phyloP scores from a whole-genome alignment of 2,797 vertebrate genomes.

The Benthosema pterotum region DNA sequence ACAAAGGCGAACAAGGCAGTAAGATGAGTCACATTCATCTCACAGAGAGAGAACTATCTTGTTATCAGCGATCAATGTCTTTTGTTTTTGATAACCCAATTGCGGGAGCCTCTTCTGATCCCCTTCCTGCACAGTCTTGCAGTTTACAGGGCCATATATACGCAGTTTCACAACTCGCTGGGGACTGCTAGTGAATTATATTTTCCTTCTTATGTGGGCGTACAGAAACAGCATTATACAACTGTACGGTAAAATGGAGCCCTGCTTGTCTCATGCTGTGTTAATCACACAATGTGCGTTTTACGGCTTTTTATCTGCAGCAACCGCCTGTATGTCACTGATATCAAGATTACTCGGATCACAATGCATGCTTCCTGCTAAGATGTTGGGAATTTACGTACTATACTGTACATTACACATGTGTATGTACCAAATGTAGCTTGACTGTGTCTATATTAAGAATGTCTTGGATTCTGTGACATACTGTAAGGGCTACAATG shows the following conservation, averaged over 20 bases:
- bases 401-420: not conserved
- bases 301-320: conserved; percentile 15
- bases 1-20: conserved; percentile 10
- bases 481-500: too few relatives aligned
- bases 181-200: conserved; percentile 35
- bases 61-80: conserved; percentile 10
- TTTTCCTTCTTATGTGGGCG: conserved; percentile 39
- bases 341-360: conserved; percentile 22
- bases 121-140: not conserved
- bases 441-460: not conserved
- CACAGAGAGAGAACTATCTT: conserved; percentile 7
- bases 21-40: conserved; percentile 7
- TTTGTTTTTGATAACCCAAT: conserved; percentile 35
- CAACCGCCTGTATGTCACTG: conserved; percentile 2
- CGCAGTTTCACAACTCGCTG: conserved; percentile 12
- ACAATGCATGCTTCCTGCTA: conserved; percentile 8
- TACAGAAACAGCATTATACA: conserved; percentile 19
- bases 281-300: conserved; percentile 29
- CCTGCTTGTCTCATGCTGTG: conserved; percentile 7
- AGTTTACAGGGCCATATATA: conserved; percentile 22
- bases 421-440: not conserved
- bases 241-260: not conserved
- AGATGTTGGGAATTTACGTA: conserved; percentile 1
- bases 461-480: not conserved
- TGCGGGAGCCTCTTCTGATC: conserved; percentile 9